These are phyloP conservation scores for Eristalis arbustorum DNA, from an alignment of 2,888 invertebrate genomes.

Conservation along the genomic window DNA sequence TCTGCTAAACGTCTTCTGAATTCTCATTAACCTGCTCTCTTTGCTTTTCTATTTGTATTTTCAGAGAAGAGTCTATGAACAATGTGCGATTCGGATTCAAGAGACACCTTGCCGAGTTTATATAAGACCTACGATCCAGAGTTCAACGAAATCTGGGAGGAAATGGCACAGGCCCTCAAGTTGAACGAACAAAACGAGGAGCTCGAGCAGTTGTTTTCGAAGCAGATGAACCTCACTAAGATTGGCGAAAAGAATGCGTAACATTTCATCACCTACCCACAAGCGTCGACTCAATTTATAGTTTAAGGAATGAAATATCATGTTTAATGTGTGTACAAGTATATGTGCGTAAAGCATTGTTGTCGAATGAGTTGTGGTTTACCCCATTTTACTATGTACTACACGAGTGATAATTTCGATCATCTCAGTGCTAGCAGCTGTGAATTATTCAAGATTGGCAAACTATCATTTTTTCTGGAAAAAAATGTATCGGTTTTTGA, in stretches of 20 bases:
- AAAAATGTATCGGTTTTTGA: too few species aligned
- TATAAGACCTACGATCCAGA: constrained; percentile 52
- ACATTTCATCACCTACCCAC: not conserved
- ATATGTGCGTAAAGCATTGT: too few species aligned
- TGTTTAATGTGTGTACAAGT: too few species aligned
- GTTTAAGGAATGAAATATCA: too few species aligned
- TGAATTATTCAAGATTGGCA: too few species aligned
- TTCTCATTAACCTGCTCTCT: constrained; percentile 8
- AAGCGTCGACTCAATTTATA: too few species aligned
- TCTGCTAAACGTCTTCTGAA: constrained; percentile 12
- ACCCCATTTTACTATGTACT: too few species aligned
- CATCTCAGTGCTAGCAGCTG: too few species aligned
- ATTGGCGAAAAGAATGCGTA: constrained; percentile 10
- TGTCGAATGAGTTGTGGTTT: too few species aligned
- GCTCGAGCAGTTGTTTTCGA: constrained; percentile 35
- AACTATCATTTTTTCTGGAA: too few species aligned
- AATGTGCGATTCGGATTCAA: constrained; percentile 53
- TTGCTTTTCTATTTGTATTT: constrained; percentile 18
- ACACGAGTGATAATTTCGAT: too few species aligned
- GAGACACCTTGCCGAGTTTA: constrained; percentile 4
- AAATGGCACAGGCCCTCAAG: constrained; percentile 12
- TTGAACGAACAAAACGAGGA: constrained; percentile 43
- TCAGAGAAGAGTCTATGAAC: constrained; percentile 31
- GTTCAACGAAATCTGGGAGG: constrained; percentile 63
- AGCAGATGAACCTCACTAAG: constrained; percentile 29